phyloP scores from a whole-genome alignment of 2,888 invertebrate species.

The Erannis defoliaria region DNA sequence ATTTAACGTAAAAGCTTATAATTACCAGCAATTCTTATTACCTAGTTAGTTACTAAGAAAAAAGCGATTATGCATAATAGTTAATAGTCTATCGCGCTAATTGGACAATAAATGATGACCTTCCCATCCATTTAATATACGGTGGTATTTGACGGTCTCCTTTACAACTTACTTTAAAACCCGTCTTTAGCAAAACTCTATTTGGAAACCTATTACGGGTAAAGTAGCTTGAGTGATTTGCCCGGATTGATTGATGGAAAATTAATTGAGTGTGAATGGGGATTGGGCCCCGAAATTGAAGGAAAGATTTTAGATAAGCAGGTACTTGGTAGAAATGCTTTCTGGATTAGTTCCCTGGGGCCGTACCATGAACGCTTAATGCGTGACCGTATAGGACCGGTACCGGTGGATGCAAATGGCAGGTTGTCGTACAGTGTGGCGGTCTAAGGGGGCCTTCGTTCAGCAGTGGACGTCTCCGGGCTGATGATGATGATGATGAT shows the following conservation, averaged over 20 bases:
- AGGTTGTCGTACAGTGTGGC: no score
- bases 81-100: constrained; percentile 19
- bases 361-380: no score
- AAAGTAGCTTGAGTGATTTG: constrained; percentile 7
- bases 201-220: constrained; percentile 24
- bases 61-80: constrained; percentile 14
- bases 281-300: constrained; percentile 1
- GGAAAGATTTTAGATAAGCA: neutral
- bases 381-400: no score
- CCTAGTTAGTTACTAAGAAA: constrained; percentile 3
- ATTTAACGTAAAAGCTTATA: no score
- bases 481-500: no score
- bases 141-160: neutral
- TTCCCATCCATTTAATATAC: neutral
- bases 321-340: neutral
- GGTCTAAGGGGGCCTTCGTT: no score
- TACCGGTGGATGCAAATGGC: no score
- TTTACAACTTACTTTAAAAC: constrained; percentile 8
- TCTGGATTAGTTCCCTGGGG: neutral
- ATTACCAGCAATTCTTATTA: constrained; percentile 13
- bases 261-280: constrained; percentile 25
- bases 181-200: constrained; percentile 12
- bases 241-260: constrained; percentile 27
- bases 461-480: no score
- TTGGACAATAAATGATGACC: constrained; percentile 15